Evolutionary conservation across 2,113 vertebrate genomes (phyloP).

Genomic region (Corydoras maculifer): DNA sequence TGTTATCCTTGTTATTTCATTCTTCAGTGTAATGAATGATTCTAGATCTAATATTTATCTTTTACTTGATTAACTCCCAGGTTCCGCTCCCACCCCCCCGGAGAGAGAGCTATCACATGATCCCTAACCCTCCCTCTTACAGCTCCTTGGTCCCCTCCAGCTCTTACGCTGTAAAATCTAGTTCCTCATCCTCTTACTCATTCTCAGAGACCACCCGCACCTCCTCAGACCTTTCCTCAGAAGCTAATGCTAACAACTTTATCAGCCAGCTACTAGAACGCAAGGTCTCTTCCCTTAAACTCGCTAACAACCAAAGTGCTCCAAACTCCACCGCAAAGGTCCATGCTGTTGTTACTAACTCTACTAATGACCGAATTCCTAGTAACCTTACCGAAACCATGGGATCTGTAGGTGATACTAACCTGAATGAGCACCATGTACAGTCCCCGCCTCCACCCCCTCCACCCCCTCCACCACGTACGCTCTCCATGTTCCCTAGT

Average conservation of each 20-base stretch:
- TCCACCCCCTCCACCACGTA: slow-evolving; percentile 35
- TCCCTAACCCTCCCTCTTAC: slow-evolving; percentile 57
- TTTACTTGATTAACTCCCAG: slow-evolving; percentile 60
- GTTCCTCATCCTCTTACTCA: slow-evolving; percentile 68
- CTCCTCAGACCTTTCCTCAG: slow-evolving; percentile 51
- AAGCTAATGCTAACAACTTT: slow-evolving; percentile 39
- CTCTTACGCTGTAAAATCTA: slow-evolving; percentile 69
- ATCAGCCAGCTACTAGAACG: slow-evolving; percentile 68
- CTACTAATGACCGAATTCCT: not conserved
- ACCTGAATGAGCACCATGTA: slow-evolving; percentile 14
- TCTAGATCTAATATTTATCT: slow-evolving; percentile 1
- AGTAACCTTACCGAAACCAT: not conserved
- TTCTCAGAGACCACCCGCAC: slow-evolving; percentile 56
- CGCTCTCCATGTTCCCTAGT: slow-evolving; percentile 34
- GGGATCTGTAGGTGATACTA: slow-evolving; percentile 12
- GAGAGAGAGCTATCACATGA: slow-evolving; percentile 75
- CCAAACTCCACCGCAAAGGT: slow-evolving; percentile 36
- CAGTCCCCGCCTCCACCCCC: slow-evolving; percentile 7
- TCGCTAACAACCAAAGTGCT: slow-evolving; percentile 63
- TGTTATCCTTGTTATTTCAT: no score
- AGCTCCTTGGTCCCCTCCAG: slow-evolving; percentile 52
- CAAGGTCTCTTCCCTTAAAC: slow-evolving; percentile 76
- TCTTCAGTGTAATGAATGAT: no score
- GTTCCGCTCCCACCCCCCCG: slow-evolving; percentile 74
- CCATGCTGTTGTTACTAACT: not conserved